Base-by-base conservation (phyloP, 2,113 vertebrate species). In the Myrmecophaga tridactyla region DNA sequence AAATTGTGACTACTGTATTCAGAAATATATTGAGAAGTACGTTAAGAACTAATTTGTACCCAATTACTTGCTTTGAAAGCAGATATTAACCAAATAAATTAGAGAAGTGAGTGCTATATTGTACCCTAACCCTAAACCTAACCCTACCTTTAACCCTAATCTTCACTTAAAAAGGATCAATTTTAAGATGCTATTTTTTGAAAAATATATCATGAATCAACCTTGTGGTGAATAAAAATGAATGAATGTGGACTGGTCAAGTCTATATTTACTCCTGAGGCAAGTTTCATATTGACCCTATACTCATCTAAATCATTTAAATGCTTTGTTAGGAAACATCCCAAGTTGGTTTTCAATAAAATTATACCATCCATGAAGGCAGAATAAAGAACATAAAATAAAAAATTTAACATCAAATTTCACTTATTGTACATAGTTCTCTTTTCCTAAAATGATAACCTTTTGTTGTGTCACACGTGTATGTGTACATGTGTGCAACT, bases 311-410 rank as follows among this genome's bases (percentile, higher is more conserved):
- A 96, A 48, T 11, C 21, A 20, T n/a, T 86, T 48, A 41, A 95
- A 46, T 81, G 13, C 9, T 81, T 91, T 60, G 70, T 77, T 89
- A 73, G 84, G 4, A 96, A 96, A 92, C 56, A 58, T 77, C 63
- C 2, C 56, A 77, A 73, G 31, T 72, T 73, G 7, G 2, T 76
- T 90, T n/a, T 78, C 48, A 62, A 76, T 91, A 91, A 93, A 92
- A 92, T 29, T 41, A 17, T 23, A 43, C 15, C 11, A 89, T 34
- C 58, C 41, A 6, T 39, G 53, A 89, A 6, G 56, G 5, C 56
- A 1, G 1, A 51, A 23, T 29, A 87, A 91, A 46, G 34, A 87
- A 90, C 41, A 90, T n/a, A 82, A 83, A 92, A 65, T 80, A 20
- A 48, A 0, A 81, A 90, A 87, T 80, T 29, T 3, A 77, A 72